Base-by-base conservation (phyloP, 2,797 vertebrate genomes). In the Squalus acanthias region DNA sequence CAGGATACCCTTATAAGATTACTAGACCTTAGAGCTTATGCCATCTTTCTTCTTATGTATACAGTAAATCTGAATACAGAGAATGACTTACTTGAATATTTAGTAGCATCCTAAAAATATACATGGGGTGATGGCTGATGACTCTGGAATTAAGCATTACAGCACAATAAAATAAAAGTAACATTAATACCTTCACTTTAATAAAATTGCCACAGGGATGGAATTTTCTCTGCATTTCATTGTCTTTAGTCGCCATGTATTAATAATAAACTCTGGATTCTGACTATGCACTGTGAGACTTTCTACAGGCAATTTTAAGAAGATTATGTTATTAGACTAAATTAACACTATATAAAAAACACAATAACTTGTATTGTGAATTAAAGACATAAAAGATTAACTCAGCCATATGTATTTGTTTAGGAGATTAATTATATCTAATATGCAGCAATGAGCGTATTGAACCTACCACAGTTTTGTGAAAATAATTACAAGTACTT, bases 191-290 rank as follows among this genome's bases (percentile, higher is more conserved):
- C 39, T 85, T 24, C 20, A 17, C 17, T 22, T 50, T 85, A 85
- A 85, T 85, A 85, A 85, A 50, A 85, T 50, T 85, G 82, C 82
- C 82, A 82, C 82, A 85, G 82, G 82, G 46, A 85, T 24, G 39
- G 9, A 8, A 22, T 85, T 85, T 85, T 85, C 20, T 85, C 20
- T 24, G 46, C 82, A 50, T 85, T 50, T 85, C 82, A 85, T 24
- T 85, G 46, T 85, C 82, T 85, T 85, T 85, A 8, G 82, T 85
- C 17, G 0, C 82, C 20, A 50, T 85, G 46, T 39, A 85, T 85
- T 85, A 85, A 85, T 50, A 3, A 85, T 85, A 85, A 85, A 50
- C 46, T 50, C 15, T 46, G 82, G 82, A 50, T 20, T 85, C 82
- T 85, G 39, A 50, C 79, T 85, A 50, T 0, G 9, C 60, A 63